Conservation (phyloP, 2,113 vertebrate species). For the human region DNA sequence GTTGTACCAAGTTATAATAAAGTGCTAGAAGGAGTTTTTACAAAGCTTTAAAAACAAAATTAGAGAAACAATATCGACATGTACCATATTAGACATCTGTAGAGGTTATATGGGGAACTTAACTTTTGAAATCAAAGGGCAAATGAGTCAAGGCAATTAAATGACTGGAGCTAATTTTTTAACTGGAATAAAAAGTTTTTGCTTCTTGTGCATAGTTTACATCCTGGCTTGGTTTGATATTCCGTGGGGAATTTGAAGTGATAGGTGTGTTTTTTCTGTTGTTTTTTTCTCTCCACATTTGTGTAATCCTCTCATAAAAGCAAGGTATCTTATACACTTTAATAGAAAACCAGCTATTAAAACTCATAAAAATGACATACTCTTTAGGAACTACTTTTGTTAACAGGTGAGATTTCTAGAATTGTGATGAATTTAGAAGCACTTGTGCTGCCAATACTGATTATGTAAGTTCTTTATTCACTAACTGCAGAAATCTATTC, state of each 20-base stretch:
- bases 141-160: neutral
- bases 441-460: neutral
- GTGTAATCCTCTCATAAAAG: neutral
- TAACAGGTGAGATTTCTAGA: neutral
- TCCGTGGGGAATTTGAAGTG: neutral
- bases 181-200: neutral
- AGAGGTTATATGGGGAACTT: neutral
- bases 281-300: neutral
- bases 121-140: neutral
- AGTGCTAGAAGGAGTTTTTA: neutral
- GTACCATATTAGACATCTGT: neutral
- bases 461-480: constrained; percentile 7
- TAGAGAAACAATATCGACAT: neutral
- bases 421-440: neutral
- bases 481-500: neutral
- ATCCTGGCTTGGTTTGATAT: neutral
- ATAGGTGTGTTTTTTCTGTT: neutral
- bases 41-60: neutral
- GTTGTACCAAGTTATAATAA: neutral
- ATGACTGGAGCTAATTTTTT: neutral
- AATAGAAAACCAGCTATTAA: neutral
- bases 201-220: neutral
- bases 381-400: neutral
- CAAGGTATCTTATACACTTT: neutral
- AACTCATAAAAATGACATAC: neutral